A percentile compares a stretch with the other conserved stretches of the same genome.
These are phyloP conservation scores for Corynorhinus townsendii DNA, from an alignment of 2,113 vertebrate genomes.

Conservation along the genomic window DNA sequence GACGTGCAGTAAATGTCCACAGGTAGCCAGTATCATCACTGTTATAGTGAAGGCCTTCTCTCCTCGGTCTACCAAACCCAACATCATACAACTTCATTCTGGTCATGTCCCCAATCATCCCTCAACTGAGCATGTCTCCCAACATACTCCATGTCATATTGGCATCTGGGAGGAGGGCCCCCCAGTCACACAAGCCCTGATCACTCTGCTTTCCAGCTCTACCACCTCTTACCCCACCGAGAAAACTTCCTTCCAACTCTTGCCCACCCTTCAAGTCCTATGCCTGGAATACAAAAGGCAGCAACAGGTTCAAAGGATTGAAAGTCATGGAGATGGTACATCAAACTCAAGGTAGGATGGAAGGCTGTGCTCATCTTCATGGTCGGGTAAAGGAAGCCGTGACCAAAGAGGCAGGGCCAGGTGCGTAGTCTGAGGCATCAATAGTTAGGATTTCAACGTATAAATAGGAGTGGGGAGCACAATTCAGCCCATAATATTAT, in stretches of 20 bases:
- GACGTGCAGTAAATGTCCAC: not conserved
- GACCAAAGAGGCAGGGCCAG: not conserved
- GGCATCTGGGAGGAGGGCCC: not conserved
- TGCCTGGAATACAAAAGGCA: not conserved
- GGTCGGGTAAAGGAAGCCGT: not conserved
- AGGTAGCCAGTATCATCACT: not conserved
- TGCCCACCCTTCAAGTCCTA: not conserved
- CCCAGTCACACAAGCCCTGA: not conserved
- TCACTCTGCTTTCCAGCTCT: not conserved
- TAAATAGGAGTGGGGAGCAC: not conserved
- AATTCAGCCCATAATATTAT: not conserved
- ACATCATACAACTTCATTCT: not conserved
- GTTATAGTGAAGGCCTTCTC: not conserved
- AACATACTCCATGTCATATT: not conserved
- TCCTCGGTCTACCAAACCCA: not conserved
- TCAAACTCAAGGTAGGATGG: not conserved
- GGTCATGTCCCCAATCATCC: not conserved
- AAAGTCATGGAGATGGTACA: not conserved
- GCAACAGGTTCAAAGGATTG: not conserved
- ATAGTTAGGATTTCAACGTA: not conserved
- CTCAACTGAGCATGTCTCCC: fast-evolving
- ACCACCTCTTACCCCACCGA: too few species aligned
- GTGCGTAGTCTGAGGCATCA: not conserved
- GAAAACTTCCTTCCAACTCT: not conserved
- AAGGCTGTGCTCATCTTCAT: not conserved